Base-by-base conservation (phyloP, 2,888 invertebrate genomes). In the Tridacna gigas region DNA sequence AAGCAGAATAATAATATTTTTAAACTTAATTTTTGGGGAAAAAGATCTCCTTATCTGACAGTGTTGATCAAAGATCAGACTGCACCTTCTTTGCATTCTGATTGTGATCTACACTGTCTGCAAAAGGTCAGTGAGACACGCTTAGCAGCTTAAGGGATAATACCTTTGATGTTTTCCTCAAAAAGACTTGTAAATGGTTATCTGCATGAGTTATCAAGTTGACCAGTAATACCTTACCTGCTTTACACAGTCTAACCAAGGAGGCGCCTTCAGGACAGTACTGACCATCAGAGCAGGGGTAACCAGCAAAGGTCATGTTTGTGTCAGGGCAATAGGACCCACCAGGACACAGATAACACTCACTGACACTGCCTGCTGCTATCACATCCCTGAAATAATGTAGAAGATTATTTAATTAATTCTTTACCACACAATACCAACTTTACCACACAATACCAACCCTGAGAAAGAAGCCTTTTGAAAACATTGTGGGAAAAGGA, bases 301-400 rank as follows among this genome's bases (percentile, higher is more conserved):
- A 91, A 15, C 94, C 94, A 45, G 86, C 84, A 78, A 90, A 91
- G 0, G 93, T 94, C 89, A 90, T 91, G 86, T 93, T 94, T n/a
- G 83, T 84, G 25, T 91, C 89, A 0, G 92, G 91, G 87, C 94
- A 94, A 77, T 90, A 92, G 77, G 81, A 91, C 0, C 94, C 94
- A 0, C 93, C 94, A 0, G 93, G 94, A 88, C 94, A 94, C 12
- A 88, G 88, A 75, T 79, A 80, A 82, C 94, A 94, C 71, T 94
- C 94, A 0, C 78, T 78, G 13, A 90, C 84, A 71, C 88, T 86
- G 2, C 80, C 90, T 7, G 92, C 93, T 37, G 86, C 91, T 20
- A 91, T 82, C 4, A 78, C 74, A 74, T 92, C 93, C 83, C 92
- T 92, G 75, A 60, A 26, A 78, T 60, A 60, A 20, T 63, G 4